Base-by-base conservation (phyloP, 64 coral and sea anemone genomes). In the Montipora foliosa region DNA sequence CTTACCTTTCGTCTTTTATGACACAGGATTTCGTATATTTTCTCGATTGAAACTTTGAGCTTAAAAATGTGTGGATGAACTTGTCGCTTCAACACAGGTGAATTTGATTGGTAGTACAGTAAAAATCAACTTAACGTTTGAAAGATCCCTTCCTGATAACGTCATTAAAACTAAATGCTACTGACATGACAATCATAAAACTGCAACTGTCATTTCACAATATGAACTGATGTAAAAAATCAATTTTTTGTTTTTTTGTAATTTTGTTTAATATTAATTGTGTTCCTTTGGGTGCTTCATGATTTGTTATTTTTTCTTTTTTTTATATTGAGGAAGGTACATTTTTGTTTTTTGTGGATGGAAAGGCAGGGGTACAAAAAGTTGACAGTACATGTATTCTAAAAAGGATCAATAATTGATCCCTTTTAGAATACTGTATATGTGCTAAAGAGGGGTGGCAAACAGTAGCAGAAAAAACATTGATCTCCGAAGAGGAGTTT, bases 201-300 rank as follows among this genome's bases (percentile, higher is more conserved):
- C 68, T 71, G 68, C 68, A 6, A 14, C 61, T 64, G 14, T 71
- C 68, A 71, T 21, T 24, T 3, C 68, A 71, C 17, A 71, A 64
- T 21, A 71, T 71, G 68, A 71, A 71, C 68, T 71, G 68, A 20
- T 71, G 68, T 71, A 71, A 71, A 71, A 71, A 71, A 71, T n/a
- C 17, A 22, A 24, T 29, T 22, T 71, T 22, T 71, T 22, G 10
- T 57, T 6, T 57, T 8, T 57, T 71, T 71, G 68, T 71, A 71
- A 71, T 71, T 71, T 71, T 71, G 68, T 71, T 71, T 67, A n/a
- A 66, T 66, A 66, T 66, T 55, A 55, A 55, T 55, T 55, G 10
- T 66, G 61, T 66, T 66, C 15, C 3, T 67, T 67, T 13, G 62
- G 62, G 11, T 11, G 21, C 6, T 71, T 71, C 68, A 64, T 64